Evolutionary conservation across 2,113 vertebrate genomes (phyloP), one percentile per base, ranked within the genome.

Genomic region (Paraplagusia blochii): DNA sequence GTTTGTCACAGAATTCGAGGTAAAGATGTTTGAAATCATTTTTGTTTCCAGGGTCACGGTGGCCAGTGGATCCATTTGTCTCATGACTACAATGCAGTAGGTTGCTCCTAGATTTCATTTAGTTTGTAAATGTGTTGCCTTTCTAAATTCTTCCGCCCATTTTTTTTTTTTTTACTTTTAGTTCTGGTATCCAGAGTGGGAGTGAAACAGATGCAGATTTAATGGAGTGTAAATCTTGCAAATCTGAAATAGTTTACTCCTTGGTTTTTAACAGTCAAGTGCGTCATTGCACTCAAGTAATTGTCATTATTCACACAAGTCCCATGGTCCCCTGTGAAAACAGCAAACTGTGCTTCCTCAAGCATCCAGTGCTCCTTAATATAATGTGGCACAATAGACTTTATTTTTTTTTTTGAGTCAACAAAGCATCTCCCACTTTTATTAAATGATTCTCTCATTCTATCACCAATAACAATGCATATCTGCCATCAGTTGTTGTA

Each of bases 21-120:
- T 17, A 40, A 63, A 64, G 64, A 17, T 33, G 43, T 18, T 47
- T 18, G 2, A 7, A 36, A 11, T 49, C 39, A 6, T 8, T 22
- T 64, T 55, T 53, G 58, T 68, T 47, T 34, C 8, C 62, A 40
- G 65, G 62, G 66, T 67, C 45, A 17, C 1, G 1, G 10, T 58
- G 69, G 66, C 16, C 44, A 45, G 48, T 44, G 11, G 66, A 74
- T 74, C 44, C 3, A 11, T 48, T 38, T 45, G 55, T 52, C 68
- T 80, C 36, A 72, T 19, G 53, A 64, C 47, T 40, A 2, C 43
- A 52, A 48, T 16, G 33, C 14, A 43, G 63, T 22, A 11, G 42
- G 48, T 10, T 46, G 19, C 14, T 50, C 17, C 10, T 11, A 0
- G 22, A 53, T 22, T 5, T 5, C 13, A 6, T 69, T 52, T 42